Evolutionary conservation across 2,113 vertebrate genomes (phyloP).

Genomic region (Emydocephalus ijimae): DNA sequence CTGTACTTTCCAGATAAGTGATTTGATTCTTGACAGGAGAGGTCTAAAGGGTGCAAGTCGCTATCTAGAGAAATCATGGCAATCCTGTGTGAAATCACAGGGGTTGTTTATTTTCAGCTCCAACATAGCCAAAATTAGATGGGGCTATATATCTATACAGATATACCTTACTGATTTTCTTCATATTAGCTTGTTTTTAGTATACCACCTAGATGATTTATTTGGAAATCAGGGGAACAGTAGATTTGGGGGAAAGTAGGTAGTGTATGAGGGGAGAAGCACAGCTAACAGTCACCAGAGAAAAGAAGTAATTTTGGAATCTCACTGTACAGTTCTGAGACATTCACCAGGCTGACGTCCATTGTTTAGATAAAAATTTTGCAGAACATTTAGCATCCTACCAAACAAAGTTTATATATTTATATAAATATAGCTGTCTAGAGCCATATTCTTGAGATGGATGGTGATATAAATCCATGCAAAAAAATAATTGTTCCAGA

Average conservation of each 20-base stretch:
- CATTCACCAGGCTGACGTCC: not conserved
- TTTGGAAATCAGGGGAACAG: not conserved
- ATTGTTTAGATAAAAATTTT: not conserved
- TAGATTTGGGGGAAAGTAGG: not conserved
- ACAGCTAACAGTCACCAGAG: not conserved
- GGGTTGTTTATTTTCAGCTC: not conserved
- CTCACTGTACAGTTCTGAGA: constrained; percentile 6
- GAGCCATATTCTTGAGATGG: not conserved
- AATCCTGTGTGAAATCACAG: not conserved
- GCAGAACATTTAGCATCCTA: not conserved
- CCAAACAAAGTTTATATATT: not conserved
- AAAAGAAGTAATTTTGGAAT: constrained; percentile 72
- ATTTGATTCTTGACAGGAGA: not conserved
- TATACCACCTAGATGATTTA: not conserved
- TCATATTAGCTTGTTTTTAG: not conserved
- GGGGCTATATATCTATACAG: not conserved
- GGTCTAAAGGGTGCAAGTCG: not conserved
- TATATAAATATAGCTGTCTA: not conserved
- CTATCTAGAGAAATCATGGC: not conserved
- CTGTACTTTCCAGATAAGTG: not conserved
- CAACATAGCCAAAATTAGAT: not conserved
- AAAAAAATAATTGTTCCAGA: not conserved
- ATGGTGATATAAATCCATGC: not conserved
- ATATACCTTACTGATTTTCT: not conserved
- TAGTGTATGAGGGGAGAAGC: not conserved